Percentiles rank a stretch among this genome's conserved stretches.
Evolutionary conservation across 1,140 invertebrate genomes (phyloP).

Genomic region (Parapsyche elsis): DNA sequence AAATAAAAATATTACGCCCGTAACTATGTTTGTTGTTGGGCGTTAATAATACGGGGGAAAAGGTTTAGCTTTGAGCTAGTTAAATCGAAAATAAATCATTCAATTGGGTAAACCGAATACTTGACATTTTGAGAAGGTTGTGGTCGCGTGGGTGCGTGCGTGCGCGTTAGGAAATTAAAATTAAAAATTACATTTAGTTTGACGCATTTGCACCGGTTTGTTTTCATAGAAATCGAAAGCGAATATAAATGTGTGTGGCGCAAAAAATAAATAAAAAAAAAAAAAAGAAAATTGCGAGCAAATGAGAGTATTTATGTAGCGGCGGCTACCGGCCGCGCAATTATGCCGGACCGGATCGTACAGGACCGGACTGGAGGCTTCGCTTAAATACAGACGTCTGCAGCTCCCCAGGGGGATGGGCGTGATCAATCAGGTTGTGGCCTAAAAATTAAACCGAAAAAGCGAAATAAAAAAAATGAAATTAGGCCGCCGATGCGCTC

Average conservation of each 20-base stretch:
- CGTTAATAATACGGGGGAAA: background rate
- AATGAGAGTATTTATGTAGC: slow-evolving; percentile 45
- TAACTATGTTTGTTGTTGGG: background rate
- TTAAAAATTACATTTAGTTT: background rate
- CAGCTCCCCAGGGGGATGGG: slow-evolving; percentile 25
- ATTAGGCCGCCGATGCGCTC: background rate
- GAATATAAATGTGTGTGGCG: slow-evolving; percentile 25
- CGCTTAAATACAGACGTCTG: slow-evolving; percentile 41
- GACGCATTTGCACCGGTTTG: background rate
- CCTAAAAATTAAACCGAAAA: slow-evolving; percentile 30
- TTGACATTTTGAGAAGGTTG: slow-evolving; percentile 6
- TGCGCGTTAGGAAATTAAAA: background rate
- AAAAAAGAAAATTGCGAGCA: slow-evolving; percentile 28
- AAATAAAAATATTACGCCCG: background rate
- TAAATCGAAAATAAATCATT: background rate
- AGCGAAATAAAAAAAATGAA: background rate
- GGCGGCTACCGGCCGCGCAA: slow-evolving; percentile 41
- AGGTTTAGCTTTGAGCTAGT: background rate
- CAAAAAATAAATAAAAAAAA: slow-evolving; percentile 9
- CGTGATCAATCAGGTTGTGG: background rate
- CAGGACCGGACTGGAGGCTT: slow-evolving; percentile 9
- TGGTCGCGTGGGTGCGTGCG: background rate
- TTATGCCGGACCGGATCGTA: slow-evolving; percentile 31
- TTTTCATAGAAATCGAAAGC: slow-evolving; percentile 43
- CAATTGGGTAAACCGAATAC: background rate